Percentiles rank a stretch among this genome's conserved stretches.
phyloP scores from a whole-genome alignment of 2,113 vertebrate genomes.

The Paralichthys olivaceus region DNA sequence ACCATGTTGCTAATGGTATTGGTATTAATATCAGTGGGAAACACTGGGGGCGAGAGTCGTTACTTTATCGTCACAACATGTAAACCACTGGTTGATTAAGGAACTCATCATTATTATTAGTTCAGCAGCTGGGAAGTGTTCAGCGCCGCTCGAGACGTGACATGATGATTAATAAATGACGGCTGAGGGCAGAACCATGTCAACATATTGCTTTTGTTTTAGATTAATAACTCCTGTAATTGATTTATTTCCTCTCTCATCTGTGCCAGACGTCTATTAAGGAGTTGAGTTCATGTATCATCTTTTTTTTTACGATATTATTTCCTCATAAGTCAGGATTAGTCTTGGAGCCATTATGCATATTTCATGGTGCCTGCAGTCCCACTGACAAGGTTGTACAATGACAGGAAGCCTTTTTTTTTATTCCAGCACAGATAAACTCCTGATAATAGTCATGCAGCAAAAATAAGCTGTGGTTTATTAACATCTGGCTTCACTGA shows the following conservation, averaged over 20 bases:
- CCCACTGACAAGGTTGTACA: conserved; percentile 15
- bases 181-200: conserved; percentile 32
- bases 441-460: conserved; percentile 14
- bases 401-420: conserved; percentile 26
- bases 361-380: conserved; percentile 42
- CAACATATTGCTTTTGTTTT: conserved; percentile 11
- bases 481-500: conserved; percentile 7
- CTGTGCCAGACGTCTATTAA: not conserved
- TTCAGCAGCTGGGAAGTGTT: not conserved
- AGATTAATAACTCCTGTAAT: conserved; percentile 16
- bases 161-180: conserved; percentile 30
- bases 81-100: not conserved
- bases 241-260: conserved; percentile 31
- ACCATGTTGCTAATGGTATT: not conserved
- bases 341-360: conserved; percentile 27
- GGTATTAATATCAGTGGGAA: too few species aligned
- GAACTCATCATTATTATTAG: not conserved
- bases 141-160: not conserved
- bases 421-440: conserved; percentile 18
- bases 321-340: conserved; percentile 49
- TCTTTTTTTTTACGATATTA: conserved; percentile 30
- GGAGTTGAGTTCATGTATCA: conserved; percentile 27
- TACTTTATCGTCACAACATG: not conserved
- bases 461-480: conserved; percentile 25
- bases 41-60: not conserved